Evolutionary conservation across 2,113 vertebrate genomes (phyloP).

Genomic region (Lonchura striata): DNA sequence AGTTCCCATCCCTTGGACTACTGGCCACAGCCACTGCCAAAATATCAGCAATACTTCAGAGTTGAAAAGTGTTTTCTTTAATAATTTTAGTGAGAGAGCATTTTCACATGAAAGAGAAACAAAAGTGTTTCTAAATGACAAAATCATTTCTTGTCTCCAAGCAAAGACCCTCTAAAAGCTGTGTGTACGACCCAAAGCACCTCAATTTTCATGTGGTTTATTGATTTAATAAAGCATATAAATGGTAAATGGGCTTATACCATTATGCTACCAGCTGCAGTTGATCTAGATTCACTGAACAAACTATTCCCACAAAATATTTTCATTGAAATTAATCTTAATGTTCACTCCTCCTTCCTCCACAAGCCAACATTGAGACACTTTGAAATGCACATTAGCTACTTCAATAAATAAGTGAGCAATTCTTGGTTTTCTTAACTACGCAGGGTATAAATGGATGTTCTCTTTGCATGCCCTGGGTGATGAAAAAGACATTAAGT

Average conservation of each 20-base stretch:
- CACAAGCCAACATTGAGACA: not conserved
- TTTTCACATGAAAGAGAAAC: not conserved
- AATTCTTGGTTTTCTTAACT: slow-evolving; percentile 32
- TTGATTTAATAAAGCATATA: slow-evolving; percentile 4
- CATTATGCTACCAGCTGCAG: not conserved
- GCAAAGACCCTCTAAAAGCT: not conserved
- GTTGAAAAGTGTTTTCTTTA: slow-evolving; percentile 14
- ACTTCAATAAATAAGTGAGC: slow-evolving; percentile 29
- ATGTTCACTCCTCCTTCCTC: not conserved
- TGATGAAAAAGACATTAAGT: not conserved
- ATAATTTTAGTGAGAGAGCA: not conserved
- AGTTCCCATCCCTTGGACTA: not conserved
- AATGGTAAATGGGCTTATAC: not conserved
- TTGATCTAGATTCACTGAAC: not conserved
- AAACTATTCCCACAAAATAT: slow-evolving; percentile 11
- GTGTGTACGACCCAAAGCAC: not conserved
- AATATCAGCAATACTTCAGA: slow-evolving; percentile 12
- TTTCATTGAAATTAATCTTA: not conserved
- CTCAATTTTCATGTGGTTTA: not conserved
- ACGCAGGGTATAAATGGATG: not conserved
- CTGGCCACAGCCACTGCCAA: not conserved
- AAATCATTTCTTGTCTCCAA: not conserved
- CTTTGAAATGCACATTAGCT: slow-evolving; percentile 6
- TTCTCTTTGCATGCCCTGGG: not conserved
- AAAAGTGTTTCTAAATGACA: not conserved